Evolutionary conservation across 2,888 invertebrate genomes (phyloP).

Genomic region (Cryptus viduatorius): DNA sequence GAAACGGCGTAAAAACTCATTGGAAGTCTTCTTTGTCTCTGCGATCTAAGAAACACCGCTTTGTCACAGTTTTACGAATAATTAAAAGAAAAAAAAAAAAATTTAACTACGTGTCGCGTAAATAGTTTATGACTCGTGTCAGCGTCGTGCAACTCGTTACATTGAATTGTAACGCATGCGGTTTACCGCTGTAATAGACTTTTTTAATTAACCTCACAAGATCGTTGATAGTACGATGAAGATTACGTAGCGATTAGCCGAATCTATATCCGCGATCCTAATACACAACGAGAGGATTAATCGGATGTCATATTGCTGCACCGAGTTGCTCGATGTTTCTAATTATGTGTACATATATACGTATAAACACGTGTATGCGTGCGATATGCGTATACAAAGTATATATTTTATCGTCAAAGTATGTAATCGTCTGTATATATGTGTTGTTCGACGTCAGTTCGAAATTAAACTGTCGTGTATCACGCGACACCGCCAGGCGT

Average conservation of each 20-base stretch:
- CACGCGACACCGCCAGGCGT: constrained; percentile 28
- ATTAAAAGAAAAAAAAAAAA: too few species aligned
- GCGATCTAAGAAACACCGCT: too few species aligned
- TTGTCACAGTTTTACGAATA: too few species aligned
- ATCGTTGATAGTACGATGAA: background rate
- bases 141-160: background rate
- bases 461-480: constrained; percentile 56
- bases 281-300: background rate
- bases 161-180: background rate
- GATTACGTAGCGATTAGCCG: constrained; percentile 2
- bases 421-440: background rate
- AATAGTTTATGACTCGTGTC: background rate
- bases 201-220: background rate
- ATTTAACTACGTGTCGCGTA: background rate
- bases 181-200: background rate
- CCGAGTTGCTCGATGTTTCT: background rate
- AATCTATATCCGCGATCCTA: background rate
- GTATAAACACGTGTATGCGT: background rate
- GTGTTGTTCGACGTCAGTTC: constrained; percentile 32
- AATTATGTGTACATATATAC: constrained; percentile 10
- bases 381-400: background rate
- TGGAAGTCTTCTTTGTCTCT: too few species aligned
- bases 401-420: background rate
- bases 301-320: constrained; percentile 1
- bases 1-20: too few species aligned